Conservation (phyloP, 2,888 invertebrate genomes). For the Hemicrepidius hirtus region DNA sequence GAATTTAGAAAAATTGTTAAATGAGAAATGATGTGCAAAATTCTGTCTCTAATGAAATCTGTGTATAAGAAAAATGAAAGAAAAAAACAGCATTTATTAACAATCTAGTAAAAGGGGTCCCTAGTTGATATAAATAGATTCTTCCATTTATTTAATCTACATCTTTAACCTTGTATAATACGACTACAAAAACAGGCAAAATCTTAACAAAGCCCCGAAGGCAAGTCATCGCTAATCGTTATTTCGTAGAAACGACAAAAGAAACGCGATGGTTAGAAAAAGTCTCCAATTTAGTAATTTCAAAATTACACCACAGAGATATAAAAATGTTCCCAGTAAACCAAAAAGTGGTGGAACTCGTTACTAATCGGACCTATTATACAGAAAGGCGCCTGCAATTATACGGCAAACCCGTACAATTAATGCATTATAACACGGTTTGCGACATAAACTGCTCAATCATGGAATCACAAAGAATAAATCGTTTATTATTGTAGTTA, state of each 20-base stretch:
- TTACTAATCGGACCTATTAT: constrained; percentile 39
- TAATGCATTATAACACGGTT: constrained; percentile 56
- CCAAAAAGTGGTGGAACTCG: constrained; percentile 13
- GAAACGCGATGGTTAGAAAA: neutral
- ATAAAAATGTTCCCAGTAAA: neutral
- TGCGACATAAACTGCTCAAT: constrained; percentile 59
- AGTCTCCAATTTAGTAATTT: neutral
- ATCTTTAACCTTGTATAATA: too few relatives aligned
- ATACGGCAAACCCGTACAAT: constrained; percentile 50
- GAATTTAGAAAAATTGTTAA: too few relatives aligned
- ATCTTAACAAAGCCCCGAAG: too few relatives aligned
- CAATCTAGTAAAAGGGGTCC: too few relatives aligned
- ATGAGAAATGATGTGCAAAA: too few relatives aligned
- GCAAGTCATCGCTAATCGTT: constrained; percentile 2
- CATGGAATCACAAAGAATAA: constrained; percentile 55
- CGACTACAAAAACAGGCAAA: too few relatives aligned
- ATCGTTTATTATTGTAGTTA: constrained; percentile 43
- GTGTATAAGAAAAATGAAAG: too few relatives aligned
- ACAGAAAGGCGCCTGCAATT: constrained; percentile 52
- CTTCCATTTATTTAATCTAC: too few relatives aligned
- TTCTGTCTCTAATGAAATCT: too few relatives aligned
- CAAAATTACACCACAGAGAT: neutral
- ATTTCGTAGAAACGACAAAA: neutral
- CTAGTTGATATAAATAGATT: too few relatives aligned
- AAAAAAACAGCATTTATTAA: too few relatives aligned